Evolutionary conservation across 2,888 invertebrate genomes (phyloP).

Genomic region (Schrankia costaestrigalis): DNA sequence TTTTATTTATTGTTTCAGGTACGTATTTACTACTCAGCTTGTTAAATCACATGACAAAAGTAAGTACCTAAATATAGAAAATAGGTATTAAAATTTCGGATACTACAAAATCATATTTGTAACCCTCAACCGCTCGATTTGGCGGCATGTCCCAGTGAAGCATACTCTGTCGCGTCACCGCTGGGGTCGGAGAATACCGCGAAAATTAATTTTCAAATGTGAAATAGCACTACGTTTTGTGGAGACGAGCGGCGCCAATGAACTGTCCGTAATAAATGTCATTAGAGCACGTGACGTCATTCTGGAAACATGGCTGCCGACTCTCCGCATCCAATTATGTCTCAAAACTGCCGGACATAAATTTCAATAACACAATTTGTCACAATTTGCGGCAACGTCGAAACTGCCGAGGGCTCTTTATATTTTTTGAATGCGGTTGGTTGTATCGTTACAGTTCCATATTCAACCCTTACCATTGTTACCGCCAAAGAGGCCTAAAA

Average conservation of each 20-base stretch:
- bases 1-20: conserved; percentile 5
- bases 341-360: conserved; percentile 73
- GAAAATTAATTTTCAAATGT: conserved; percentile 65
- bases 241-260: conserved; percentile 62
- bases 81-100: too few species aligned
- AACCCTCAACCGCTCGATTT: conserved; percentile 14
- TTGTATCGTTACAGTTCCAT: conserved; percentile 33
- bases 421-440: conserved; percentile 49
- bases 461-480: conserved; percentile 27
- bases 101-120: neutral
- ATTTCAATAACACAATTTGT: conserved; percentile 75
- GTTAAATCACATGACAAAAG: neutral
- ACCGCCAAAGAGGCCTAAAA: conserved; percentile 10
- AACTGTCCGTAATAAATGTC: conserved; percentile 72
- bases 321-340: conserved; percentile 70
- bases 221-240: conserved; percentile 50
- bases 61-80: neutral
- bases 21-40: neutral
- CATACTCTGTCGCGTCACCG: conserved; percentile 11
- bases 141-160: conserved; percentile 16
- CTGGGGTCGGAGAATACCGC: conserved; percentile 39
- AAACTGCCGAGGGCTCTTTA: conserved; percentile 45
- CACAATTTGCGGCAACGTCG: conserved; percentile 61
- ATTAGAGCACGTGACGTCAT: conserved; percentile 71
- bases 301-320: conserved; percentile 56